Base-by-base conservation (phyloP, 53 echinoderm and acorn worm species). In the Zoroaster sp. region DNA sequence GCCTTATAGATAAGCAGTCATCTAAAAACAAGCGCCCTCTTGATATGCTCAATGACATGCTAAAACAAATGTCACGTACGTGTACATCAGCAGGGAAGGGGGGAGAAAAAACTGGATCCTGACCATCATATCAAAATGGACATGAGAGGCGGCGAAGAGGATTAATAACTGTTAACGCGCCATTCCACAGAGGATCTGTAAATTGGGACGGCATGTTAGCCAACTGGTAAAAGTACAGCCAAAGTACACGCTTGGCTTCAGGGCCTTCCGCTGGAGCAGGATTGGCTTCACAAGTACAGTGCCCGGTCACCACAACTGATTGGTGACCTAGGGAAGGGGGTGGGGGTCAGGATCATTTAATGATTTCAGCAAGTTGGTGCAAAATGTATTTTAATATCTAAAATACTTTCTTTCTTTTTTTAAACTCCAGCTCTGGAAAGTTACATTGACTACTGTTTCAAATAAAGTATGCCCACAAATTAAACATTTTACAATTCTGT, bases 41-140 rank as follows among this genome's bases (percentile, higher is more conserved):
- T n/a, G n/a, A n/a, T n/a, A n/a, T n/a, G n/a, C 81, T 66, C 67
- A 67, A 76, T 47, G 59, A 81, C 67, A 39, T 42, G 67, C 81
- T 67, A 81, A 81, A 81, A 66, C 81, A 81, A 81, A 81, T 81
- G 81, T 41, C 81, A 31, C n/a, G 40, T 17, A 66, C 25, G 43
- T 31, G 25, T 43, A 32, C 73, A 40, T 17, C n/a, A 8, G 51
- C 18, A 71, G 12, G 54, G 18, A 15, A 23, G 72, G 66, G 44
- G 40, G 75, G 32, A 18, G 7, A 59, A 11, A 28, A 46, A 37
- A 1, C 33, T 32, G 38, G 32, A 77, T 35, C 14, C 35, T 75
- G 36, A 35, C 30, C 49, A 32, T 30, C 34, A 34, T 32, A 34
- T 32, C 41, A 63, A 71, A 41, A 39, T 66, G 13, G 38, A 40